These are phyloP conservation scores for Gonioctena quinquepunctata DNA, from an alignment of 1,140 invertebrate species.

Conservation along the genomic window DNA sequence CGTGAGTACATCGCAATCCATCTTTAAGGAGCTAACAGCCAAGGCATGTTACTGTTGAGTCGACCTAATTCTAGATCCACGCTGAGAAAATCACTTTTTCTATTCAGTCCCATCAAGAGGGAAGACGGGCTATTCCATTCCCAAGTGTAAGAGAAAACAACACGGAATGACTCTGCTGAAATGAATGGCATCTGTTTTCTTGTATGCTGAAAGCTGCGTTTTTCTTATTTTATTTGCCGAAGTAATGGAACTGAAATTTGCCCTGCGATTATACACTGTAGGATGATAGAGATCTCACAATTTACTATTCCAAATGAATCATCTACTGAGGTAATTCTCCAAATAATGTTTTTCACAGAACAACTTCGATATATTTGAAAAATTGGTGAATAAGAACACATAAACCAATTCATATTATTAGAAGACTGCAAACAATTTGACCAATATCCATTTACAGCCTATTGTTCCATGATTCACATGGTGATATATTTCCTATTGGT, in stretches of 20 bases:
- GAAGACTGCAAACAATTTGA: no score
- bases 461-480: no score
- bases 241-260: not conserved
- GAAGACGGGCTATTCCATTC: not conserved
- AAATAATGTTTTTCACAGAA: no score
- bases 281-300: no score
- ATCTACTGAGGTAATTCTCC: no score
- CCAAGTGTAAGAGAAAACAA: not conserved
- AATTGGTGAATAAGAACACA: no score
- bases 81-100: slow-evolving; percentile 2
- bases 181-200: slow-evolving; percentile 11
- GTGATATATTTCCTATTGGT: no score
- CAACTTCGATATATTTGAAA: no score
- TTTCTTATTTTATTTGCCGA: slow-evolving; percentile 7
- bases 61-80: not conserved
- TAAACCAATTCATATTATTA: no score
- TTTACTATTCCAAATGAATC: no score
- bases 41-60: not conserved
- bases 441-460: no score
- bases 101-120: slow-evolving; percentile 4
- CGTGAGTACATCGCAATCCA: not conserved
- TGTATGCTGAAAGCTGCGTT: slow-evolving; percentile 7
- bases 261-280: not conserved
- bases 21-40: not conserved
- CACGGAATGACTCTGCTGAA: not conserved